Evolutionary conservation across 1,140 invertebrate species (phyloP), one percentile per base, ranked within the genome.

Genomic region (Pemphigus obesinymphae): DNA sequence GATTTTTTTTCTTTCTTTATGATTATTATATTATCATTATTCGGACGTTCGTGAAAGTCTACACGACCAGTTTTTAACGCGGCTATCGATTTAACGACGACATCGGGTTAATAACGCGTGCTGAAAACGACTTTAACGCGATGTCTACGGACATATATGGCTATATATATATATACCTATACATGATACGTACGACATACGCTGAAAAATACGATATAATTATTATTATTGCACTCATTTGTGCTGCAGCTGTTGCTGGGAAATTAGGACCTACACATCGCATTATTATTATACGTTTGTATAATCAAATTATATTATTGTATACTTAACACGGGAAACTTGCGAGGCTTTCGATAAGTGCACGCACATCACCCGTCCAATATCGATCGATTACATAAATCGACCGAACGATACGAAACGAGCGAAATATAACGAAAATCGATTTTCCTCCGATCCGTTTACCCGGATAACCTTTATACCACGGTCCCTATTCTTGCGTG

Each of bases 41-140:
- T 37, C 31, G 31, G 17, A 66, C 61, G 34, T 11, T 37, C 63
- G 34, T 66, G 63, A 66, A 66, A 66, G 63, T 66, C 8, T 31
- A 37, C 63, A 66, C 63, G 63, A 66, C 63, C 63, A 66, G 63
- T 66, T 66, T 40, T 37, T 26, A 58, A 58, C n/a, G 26, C 53
- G n/a, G 3, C 11, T 15, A 37, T 66, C 63, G 63, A 66, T 66
- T 20, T 34, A 31, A 20, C 43, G 48, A 53, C 45, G 70, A 45
- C 72, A 15, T 53, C 72, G 72, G 48, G 48, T 75, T 75, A 55
- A 75, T 75, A 75, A 75, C 72, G 72, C 72, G 72, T 53, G 48
- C 45, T n/a, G n/a, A n/a, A 53, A 75, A 31, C 72, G 48, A 48
- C 70, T 48, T n/a, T n/a, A n/a, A n/a, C n/a, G n/a, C n/a, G n/a